A percentile compares a stretch with the other conserved stretches of the same genome.
These are phyloP conservation scores for Martes martes DNA, from an alignment of 2,113 vertebrate species.

Conservation along the genomic window DNA sequence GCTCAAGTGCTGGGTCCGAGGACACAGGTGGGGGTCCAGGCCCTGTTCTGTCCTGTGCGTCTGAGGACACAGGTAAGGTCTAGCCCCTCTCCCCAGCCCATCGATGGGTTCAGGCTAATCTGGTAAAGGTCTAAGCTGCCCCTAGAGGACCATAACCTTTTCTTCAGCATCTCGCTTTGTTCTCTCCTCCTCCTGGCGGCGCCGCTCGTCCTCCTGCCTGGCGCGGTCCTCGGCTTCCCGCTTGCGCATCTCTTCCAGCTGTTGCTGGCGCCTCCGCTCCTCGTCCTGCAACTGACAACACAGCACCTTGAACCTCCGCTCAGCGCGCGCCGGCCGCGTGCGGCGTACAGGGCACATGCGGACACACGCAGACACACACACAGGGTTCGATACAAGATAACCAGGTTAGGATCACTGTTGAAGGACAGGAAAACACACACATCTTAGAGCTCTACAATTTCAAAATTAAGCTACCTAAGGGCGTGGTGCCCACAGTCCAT, in stretches of 20 bases:
- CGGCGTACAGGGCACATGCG: neutral
- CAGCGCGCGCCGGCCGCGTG: neutral
- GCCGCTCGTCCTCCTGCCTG: conserved; percentile 92
- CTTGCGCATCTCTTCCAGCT: conserved; percentile 94
- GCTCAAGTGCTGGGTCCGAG: conserved; percentile 25
- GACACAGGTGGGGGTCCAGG: neutral
- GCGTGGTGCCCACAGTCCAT: neutral
- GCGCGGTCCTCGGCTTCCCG: conserved; percentile 94
- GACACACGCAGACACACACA: neutral
- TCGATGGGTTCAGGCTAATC: conserved; percentile 26
- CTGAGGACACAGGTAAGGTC: neutral
- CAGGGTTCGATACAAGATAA: neutral
- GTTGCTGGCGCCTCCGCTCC: conserved; percentile 94
- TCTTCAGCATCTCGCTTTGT: conserved; percentile 90
- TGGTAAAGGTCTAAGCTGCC: conserved; percentile 16
- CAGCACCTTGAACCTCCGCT: neutral
- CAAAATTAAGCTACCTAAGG: neutral
- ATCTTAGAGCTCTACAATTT: neutral
- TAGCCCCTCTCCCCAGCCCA: conserved; percentile 34
- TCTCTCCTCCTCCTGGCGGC: conserved; percentile 93
- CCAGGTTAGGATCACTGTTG: neutral
- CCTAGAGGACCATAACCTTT: conserved; percentile 88
- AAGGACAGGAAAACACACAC: too few species aligned
- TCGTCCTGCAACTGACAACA: conserved; percentile 95
- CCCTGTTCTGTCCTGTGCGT: neutral